Percentiles rank a stretch among this genome's conserved stretches.
Evolutionary conservation across 2,797 vertebrate species (phyloP).

Genomic region (Helarctos malayanus): DNA sequence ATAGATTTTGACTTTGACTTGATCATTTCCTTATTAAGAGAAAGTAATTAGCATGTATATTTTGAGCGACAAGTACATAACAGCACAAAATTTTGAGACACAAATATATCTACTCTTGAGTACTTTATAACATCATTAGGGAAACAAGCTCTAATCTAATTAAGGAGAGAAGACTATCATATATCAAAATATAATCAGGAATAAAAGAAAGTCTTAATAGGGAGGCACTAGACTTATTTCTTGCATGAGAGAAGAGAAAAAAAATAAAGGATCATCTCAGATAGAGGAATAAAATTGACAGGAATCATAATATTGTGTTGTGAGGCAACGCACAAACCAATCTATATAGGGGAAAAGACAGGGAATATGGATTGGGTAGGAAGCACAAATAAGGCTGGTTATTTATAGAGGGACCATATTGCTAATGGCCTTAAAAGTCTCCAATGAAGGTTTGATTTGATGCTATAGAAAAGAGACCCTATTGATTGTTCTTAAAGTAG

Average conservation of each 20-base stretch:
- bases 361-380: background rate
- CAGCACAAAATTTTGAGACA: conserved; percentile 5
- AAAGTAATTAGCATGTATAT: background rate
- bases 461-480: background rate
- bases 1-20: conserved; percentile 46
- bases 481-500: background rate
- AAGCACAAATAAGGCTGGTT: background rate
- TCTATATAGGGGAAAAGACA: background rate
- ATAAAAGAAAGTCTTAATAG: background rate
- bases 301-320: background rate
- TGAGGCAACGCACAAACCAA: background rate
- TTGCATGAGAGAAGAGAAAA: background rate
- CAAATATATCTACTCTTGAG: background rate
- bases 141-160: conserved; percentile 8
- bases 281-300: background rate
- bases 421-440: background rate
- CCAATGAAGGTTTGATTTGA: background rate
- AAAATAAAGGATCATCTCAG: background rate
- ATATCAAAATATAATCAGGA: background rate
- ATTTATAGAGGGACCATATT: background rate
- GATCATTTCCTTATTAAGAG: conserved; percentile 47
- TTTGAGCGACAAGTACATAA: background rate
- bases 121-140: conserved; percentile 16
- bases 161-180: background rate
- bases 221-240: background rate